Percentiles rank a stretch among this genome's conserved stretches.
Evolutionary conservation across 2,797 vertebrate species (phyloP).

Genomic region (Bradypus variegatus): DNA sequence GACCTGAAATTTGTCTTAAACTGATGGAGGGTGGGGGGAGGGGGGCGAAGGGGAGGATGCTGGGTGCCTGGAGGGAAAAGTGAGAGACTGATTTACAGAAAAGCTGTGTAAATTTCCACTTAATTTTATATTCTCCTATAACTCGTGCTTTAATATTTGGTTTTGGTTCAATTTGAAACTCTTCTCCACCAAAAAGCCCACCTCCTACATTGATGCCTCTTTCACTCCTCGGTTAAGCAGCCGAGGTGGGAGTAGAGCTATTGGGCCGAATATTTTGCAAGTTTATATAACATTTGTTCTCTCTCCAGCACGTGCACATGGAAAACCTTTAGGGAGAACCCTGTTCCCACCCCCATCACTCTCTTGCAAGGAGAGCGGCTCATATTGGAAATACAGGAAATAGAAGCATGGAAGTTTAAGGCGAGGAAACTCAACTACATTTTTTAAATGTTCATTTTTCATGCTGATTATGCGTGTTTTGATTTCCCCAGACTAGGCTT

Average conservation of each 20-base stretch:
- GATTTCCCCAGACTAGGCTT: background rate
- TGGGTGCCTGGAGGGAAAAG: background rate
- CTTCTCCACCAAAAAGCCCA: background rate
- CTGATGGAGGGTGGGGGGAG: too few relatives aligned
- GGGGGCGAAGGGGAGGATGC: too few relatives aligned
- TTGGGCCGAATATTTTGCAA: accelerated
- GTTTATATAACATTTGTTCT: background rate
- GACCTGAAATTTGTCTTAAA: background rate
- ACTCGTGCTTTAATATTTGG: accelerated
- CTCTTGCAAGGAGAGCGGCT: background rate
- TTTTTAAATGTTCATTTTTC: background rate
- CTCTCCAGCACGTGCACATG: background rate
- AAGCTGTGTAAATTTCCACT: background rate
- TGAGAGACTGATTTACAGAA: background rate
- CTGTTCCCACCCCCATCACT: too few relatives aligned
- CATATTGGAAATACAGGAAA: background rate
- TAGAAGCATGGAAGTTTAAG: background rate
- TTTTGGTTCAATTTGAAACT: background rate
- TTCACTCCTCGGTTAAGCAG: background rate
- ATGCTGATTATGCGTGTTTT: background rate
- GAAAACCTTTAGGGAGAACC: background rate
- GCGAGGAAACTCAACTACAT: background rate
- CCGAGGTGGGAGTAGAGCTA: background rate
- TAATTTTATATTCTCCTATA: background rate
- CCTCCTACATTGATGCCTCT: background rate